phyloP scores from a whole-genome alignment of 2,113 vertebrate genomes.

The Holacanthus passer region DNA sequence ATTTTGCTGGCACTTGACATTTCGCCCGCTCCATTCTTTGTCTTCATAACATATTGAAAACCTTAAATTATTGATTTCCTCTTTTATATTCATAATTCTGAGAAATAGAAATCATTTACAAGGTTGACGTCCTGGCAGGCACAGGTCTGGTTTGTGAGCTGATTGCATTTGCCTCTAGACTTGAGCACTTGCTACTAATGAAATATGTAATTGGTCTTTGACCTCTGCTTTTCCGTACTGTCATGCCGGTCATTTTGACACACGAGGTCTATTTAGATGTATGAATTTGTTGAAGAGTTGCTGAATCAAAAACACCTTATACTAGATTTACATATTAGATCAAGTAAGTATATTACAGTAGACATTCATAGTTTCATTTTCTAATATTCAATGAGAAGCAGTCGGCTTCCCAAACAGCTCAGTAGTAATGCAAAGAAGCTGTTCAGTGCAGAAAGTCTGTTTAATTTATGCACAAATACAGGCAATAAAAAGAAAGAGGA shows the following conservation, averaged over 20 bases:
- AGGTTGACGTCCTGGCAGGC: neutral
- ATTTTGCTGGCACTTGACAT: constrained; percentile 48
- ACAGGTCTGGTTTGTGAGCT: neutral
- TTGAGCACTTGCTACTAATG: neutral
- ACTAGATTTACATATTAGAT: neutral
- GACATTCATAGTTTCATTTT: neutral
- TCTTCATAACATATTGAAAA: constrained; percentile 24
- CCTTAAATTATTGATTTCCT: constrained; percentile 57
- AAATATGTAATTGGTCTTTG: neutral
- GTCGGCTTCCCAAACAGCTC: too few species aligned
- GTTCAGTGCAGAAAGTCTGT: neutral
- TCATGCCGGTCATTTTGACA: neutral
- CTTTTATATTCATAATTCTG: constrained; percentile 33
- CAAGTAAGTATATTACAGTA: neutral
- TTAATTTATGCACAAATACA: neutral
- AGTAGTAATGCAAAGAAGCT: neutral
- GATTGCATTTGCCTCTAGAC: constrained; percentile 9
- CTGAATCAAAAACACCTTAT: neutral
- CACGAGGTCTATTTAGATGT: too few species aligned
- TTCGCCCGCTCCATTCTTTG: constrained; percentile 27
- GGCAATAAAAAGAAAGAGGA: neutral
- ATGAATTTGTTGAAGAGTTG: neutral
- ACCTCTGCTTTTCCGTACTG: constrained; percentile 7
- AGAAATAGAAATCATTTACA: constrained; percentile 26
- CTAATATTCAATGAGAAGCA: neutral